Evolutionary conservation across 1,140 invertebrate species (phyloP), one percentile per base, ranked within the genome.

Genomic region (Fopius arisanus): DNA sequence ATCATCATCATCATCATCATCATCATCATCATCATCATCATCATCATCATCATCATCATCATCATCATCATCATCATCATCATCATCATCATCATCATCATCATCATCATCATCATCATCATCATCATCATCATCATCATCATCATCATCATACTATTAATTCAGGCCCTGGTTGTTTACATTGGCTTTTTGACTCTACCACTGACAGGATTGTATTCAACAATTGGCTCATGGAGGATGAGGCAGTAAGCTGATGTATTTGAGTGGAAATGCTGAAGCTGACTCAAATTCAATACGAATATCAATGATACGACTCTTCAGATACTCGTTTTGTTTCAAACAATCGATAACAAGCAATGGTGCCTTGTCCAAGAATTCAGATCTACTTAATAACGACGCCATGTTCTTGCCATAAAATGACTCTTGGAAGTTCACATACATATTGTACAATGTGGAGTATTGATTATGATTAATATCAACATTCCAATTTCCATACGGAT

Each of bases 201-300:
- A 41, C 73, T 81, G 23, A 84, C 23, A 0, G 80, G 78, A 43
- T 77, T 76, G 23, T 83, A 81, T 51, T 79, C 69, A 12, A 82
- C 37, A 14, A 81, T 72, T 14, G 66, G 40, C 71, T 85, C 79
- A 37, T 81, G 78, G 65, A 83, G 51, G 72, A 84, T 81, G n/a
- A 83, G 70, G 78, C 79, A 82, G 63, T 79, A 82, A 7, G 80
- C 82, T 6, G 76, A 41, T n/a, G 81, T 86, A 12, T 79, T n/a
- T 62, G 29, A 62, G 75, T 23, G 77, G 71, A 74, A 83, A 77
- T 33, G 73, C 70, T 1, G 9, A 21, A 0, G 21, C 40, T 0
- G 78, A 29, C 74, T 82, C 75, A 29, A 85, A 77, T 70, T 84
- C 81, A 7, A 85, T 40, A 59, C 77, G 76, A 51, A 82, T 41